Evolutionary conservation across 2,797 vertebrate species (phyloP), one percentile per base, ranked within the genome.

Genomic region (Pseudomugil gertrudae): DNA sequence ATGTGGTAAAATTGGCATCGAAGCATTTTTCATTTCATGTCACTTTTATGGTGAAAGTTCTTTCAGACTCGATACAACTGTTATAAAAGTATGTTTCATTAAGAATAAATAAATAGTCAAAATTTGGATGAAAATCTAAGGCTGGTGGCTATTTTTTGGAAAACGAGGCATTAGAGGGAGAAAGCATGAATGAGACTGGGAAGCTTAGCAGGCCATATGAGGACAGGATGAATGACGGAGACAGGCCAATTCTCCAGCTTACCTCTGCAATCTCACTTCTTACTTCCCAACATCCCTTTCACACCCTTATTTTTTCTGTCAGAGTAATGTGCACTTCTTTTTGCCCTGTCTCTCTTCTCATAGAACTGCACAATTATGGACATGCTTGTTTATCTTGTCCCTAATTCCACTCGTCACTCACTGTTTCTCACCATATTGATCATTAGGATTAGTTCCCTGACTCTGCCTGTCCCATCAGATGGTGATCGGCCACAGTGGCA

Each of bases 401-500:
- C 70, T 87, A 86, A 88, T 85, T 89, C 87, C 61, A 62, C 78
- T 89, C 38, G 47, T 86, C 84, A 78, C 71, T 87, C 75, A 73
- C 67, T 82, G 79, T 56, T 68, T 66, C 75, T 84, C 78, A 72
- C 63, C 70, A 82, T 80, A 85, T 74, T 85, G 87, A 88, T 87
- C 84, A 89, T 85, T 87, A 89, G 89, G 91, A 91, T 91, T 90
- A 92, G 70, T 74, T 76, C 64, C 70, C 50, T 83, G 84, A 88
- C 85, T 80, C 77, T 69, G 79, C 50, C 84, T 70, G 82, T 82
- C 82, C 85, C 85, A 83, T 85, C 83, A 84, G 79, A 89, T 87
- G 86, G 60, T 77, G 84, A 90, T 87, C 78, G 71, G 81, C 87
- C 79, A 76, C 77, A 82, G 84, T 73, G 76, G 72, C 76, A 45